These are phyloP conservation scores for Lepisosteus osseus DNA, from an alignment of 2,113 vertebrate genomes.

Conservation along the genomic window DNA sequence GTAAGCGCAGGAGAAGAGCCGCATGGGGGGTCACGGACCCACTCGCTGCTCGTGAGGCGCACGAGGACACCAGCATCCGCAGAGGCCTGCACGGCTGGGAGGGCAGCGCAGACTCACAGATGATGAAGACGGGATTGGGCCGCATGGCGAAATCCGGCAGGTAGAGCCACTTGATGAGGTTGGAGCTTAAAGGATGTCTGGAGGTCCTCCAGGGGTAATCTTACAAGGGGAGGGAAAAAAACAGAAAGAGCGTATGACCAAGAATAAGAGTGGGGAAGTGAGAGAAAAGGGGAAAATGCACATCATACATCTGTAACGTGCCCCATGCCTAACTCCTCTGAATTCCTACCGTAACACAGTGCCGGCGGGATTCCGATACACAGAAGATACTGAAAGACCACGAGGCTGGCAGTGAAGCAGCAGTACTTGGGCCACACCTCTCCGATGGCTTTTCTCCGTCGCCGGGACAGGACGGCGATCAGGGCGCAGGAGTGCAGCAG, in stretches of 20 bases:
- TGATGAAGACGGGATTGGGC: conserved; percentile 63
- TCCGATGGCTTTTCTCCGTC: conserved; percentile 69
- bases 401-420: conserved; percentile 66
- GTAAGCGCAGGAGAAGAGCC: no score
- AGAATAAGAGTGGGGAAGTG: no score
- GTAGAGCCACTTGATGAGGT: conserved; percentile 73
- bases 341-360: conserved; percentile 58
- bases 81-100: background rate
- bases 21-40: background rate
- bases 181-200: conserved; percentile 54
- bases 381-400: conserved; percentile 67
- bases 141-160: conserved; percentile 69
- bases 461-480: conserved; percentile 55
- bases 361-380: conserved; percentile 69
- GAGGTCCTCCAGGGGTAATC: conserved; percentile 72
- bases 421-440: conserved; percentile 73
- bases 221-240: conserved; percentile 23
- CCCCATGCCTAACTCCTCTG: no score
- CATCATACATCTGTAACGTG: no score
- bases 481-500: conserved; percentile 59
- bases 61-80: no score
- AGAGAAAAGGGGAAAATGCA: no score
- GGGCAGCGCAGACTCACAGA: conserved; percentile 50
- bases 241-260: no score
- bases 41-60: no score